Base-by-base conservation (phyloP, 2,113 vertebrate genomes). In the Leptosomus discolor region DNA sequence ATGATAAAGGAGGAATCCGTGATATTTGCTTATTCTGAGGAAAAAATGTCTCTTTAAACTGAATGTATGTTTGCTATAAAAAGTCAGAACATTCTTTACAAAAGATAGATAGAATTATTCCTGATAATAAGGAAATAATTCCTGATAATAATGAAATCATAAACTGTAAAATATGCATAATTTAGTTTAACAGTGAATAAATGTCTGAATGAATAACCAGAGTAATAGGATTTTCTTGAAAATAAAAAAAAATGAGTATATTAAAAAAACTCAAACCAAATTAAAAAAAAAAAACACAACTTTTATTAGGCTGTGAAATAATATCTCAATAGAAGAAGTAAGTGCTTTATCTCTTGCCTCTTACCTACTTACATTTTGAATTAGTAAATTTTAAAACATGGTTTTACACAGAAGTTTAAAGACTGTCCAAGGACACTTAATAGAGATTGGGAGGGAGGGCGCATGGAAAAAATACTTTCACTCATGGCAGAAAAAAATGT, bases 231-330 rank as follows among this genome's bases (percentile, higher is more conserved):
- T n/a, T n/a, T n/a, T n/a, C n/a, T 61, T 56, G 11, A 84, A 80
- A 79, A 64, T 34, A 50, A 70, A 12, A 63, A n/a, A 64, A 54
- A 85, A 14, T 43, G 8, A n/a, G 6, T 51, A 34, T 26, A 54
- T 26, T 30, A 17, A 79, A 71, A 81, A 88, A 63, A 2, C 1
- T 7, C 12, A 75, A 57, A 61, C 1, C 14, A 84, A 91, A 60
- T 34, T 0, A 70, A 70, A 70, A 84, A 9, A 0, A 12, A 1
- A 4, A 45, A 79, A 30, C 13, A 34, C 6, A 61, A 22, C 7
- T 61, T 68, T 60, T 53, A 36, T 48, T 69, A 54, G 9, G 7
- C 5, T 74, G 6, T 50, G 15, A 90, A 79, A 75, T 5, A 53
- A 32, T 41, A 75, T 65, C 79, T 79, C 56, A 60, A 30, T 7